Conservation (phyloP, 2,113 vertebrate genomes). For the Pelusios castaneus region DNA sequence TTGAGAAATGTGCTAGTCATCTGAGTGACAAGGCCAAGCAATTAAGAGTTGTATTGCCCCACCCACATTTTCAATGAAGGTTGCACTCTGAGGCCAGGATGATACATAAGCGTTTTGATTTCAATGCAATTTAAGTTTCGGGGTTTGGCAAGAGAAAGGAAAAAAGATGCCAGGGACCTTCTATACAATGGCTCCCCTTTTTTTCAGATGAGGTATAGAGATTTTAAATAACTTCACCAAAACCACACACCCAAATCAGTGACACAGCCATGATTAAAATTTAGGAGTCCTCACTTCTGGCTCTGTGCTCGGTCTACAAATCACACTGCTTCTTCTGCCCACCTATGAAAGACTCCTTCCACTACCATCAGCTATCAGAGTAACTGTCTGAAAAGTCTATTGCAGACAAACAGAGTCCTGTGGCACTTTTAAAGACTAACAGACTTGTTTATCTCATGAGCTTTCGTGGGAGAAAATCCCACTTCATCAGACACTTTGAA, state of each 20-base stretch:
- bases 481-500: no score
- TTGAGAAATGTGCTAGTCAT: not conserved
- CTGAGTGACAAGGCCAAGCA: not conserved
- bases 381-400: not conserved
- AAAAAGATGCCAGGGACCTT: not conserved
- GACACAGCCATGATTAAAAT: not conserved
- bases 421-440: no score
- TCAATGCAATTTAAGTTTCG: not conserved
- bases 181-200: not conserved
- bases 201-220: not conserved
- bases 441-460: no score
- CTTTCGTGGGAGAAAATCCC: no score
- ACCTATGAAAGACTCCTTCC: not conserved
- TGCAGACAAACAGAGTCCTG: no score
- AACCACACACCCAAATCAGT: not conserved
- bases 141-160: not conserved
- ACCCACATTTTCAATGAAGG: not conserved
- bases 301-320: not conserved
- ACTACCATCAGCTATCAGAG: not conserved
- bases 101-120: not conserved
- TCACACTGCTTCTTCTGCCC: not conserved
- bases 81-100: not conserved
- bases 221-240: not conserved
- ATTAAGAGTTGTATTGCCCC: not conserved
- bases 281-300: not conserved